phyloP scores from a whole-genome alignment of 2,888 invertebrate species.

The Schizaphis graminum region DNA sequence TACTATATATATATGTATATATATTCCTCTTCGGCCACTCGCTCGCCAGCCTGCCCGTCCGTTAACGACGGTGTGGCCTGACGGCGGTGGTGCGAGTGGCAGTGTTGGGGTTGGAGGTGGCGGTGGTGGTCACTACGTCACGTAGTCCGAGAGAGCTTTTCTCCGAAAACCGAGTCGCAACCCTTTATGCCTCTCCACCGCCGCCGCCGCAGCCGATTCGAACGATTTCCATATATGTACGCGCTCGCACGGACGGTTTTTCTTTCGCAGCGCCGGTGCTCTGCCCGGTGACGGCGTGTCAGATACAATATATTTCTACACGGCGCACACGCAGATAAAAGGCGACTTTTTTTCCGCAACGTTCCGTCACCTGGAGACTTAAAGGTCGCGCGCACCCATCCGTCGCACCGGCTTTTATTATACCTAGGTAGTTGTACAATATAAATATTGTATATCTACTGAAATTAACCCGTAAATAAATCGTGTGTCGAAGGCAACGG shows the following conservation, averaged over 20 bases:
- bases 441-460: not conserved
- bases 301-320: slow-evolving; percentile 52
- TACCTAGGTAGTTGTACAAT: too few relatives aligned
- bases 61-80: slow-evolving; percentile 10
- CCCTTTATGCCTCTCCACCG: slow-evolving; percentile 47
- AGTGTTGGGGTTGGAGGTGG: not conserved
- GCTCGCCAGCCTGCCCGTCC: not conserved
- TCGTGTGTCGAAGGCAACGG: not conserved
- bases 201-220: slow-evolving; percentile 34
- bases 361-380: slow-evolving; percentile 33
- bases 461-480: not conserved
- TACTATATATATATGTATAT: not conserved
- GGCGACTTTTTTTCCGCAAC: not conserved
- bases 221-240: slow-evolving; percentile 62
- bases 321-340: slow-evolving; percentile 19
- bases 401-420: not conserved
- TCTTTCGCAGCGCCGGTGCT: not conserved
- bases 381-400: slow-evolving; percentile 28
- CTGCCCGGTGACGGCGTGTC: slow-evolving; percentile 47
- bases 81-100: not conserved
- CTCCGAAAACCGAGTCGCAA: slow-evolving; percentile 66
- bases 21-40: slow-evolving; percentile 18
- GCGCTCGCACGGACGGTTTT: slow-evolving; percentile 52
- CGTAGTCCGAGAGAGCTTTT: slow-evolving; percentile 64
- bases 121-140: slow-evolving; percentile 60